A percentile compares a stretch with the other conserved stretches of the same genome.
Evolutionary conservation across 1,140 invertebrate species (phyloP).

Genomic region (Drosophila mauritiana): DNA sequence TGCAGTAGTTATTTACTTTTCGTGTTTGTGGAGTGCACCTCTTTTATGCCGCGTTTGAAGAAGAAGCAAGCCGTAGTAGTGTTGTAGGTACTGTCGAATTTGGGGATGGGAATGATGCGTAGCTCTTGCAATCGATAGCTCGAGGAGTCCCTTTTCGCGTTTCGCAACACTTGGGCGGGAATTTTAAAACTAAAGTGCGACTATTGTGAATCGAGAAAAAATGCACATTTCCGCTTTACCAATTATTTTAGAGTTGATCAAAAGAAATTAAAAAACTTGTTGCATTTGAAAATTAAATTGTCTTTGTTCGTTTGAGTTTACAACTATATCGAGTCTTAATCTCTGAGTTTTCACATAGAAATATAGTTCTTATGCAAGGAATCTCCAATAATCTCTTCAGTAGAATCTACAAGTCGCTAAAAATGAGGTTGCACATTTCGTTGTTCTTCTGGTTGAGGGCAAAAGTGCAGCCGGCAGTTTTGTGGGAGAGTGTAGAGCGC

Average conservation of each 20-base stretch:
- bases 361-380: conserved; percentile 2
- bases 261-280: background rate
- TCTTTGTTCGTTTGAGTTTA: conserved; percentile 44
- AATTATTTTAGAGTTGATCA: too few relatives aligned
- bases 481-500: conserved; percentile 42
- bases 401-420: conserved; percentile 14
- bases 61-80: conserved; percentile 2
- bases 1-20: conserved; percentile 32
- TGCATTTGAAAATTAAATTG: conserved; percentile 25
- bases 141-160: background rate
- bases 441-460: conserved; percentile 92
- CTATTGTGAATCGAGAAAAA: background rate
- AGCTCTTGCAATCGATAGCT: background rate
- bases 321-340: conserved; percentile 64
- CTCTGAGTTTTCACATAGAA: conserved; percentile 44
- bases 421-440: conserved; percentile 88
- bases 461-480: conserved; percentile 89
- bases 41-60: conserved; percentile 28
- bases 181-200: background rate
- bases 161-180: background rate
- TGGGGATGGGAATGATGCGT: background rate
- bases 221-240: too few relatives aligned
- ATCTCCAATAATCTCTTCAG: background rate
- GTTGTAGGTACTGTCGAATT: background rate
- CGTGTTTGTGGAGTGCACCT: conserved; percentile 18